Base-by-base conservation (phyloP, 2,113 vertebrate species). In the Nothobranchius furzeri region DNA sequence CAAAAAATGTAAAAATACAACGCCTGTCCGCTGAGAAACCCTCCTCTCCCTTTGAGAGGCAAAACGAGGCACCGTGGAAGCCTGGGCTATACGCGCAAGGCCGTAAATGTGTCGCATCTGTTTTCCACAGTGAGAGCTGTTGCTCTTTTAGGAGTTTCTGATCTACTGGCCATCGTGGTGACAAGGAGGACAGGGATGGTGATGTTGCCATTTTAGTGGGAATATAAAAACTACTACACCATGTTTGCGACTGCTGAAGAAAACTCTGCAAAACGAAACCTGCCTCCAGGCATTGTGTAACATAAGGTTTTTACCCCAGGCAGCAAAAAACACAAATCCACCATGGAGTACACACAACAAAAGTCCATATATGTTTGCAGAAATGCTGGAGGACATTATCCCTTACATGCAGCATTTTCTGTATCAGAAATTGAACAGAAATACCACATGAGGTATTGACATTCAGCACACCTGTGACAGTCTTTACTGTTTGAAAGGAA, bases 11-110 rank as follows among this genome's bases (percentile, higher is more conserved):
- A 20, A 20, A 20, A 20, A 20, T 20, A 20, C 20, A 20, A 20
- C 1, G 20, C 20, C 78, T 85, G 82, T 85, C 82, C 79, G 65
- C 79, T 54, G 60, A 62, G 63, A 75, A 51, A 25, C 53, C 45
- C 59, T 37, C 12, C 40, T 59, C 71, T 57, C 17, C 63, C 74
- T 40, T 43, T 9, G 15, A 66, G 77, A 55, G 70, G 52, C 51
- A 49, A 72, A 81, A 85, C 73, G 47, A 77, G 59, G 60, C 62
- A 54, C 73, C 1, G 40, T 68, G 25, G 70, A 68, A 60, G 54
- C 60, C 49, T 46, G 13, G 59, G 51, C 68, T 1, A 55, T 56
- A 71, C 78, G 80, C 68, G 59, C 60, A 63, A 60, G 60, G 51
- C 35, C 2, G 9, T 14, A 40, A 14, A 70, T 79, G 67, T 68